These are phyloP conservation scores for Drosophila subobscura DNA, from an alignment of 1,140 invertebrate genomes.

Conservation along the genomic window DNA sequence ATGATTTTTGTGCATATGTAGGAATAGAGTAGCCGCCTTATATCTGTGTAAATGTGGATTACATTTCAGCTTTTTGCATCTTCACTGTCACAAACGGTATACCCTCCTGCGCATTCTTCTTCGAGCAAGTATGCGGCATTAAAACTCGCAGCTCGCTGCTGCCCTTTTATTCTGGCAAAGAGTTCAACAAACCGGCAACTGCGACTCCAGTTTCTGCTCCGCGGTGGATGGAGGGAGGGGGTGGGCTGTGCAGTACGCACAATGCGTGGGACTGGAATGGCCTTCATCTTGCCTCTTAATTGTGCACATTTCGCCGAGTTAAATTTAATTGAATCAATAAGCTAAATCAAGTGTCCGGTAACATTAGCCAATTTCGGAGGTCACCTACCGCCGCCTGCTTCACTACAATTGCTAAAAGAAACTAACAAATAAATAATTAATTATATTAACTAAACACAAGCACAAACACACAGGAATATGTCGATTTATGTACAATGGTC, in stretches of 20 bases:
- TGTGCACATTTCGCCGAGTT: conserved; percentile 62
- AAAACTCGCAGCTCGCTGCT: neutral
- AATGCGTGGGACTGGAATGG: conserved; percentile 44
- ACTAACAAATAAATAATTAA: neutral
- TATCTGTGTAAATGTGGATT: no score
- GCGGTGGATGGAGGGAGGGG: neutral
- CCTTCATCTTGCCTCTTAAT: conserved; percentile 57
- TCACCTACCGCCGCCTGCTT: neutral
- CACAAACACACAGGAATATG: no score
- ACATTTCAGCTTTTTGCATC: no score
- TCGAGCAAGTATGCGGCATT: no score
- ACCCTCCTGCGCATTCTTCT: no score
- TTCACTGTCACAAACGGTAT: no score
- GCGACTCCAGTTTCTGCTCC: conserved; percentile 9
- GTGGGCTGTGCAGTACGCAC: conserved; percentile 9
- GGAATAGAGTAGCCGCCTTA: no score
- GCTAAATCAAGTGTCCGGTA: conserved; percentile 52
- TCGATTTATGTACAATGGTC: no score
- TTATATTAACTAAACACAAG: no score
- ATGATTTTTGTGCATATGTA: no score
- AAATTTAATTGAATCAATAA: conserved; percentile 71
- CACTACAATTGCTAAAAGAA: neutral
- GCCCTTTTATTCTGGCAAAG: conserved; percentile 6
- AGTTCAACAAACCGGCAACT: conserved; percentile 37
- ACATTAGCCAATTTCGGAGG: neutral